phyloP scores from a whole-genome alignment of 2,888 invertebrate genomes.

The Melangyna quadrimaculata region DNA sequence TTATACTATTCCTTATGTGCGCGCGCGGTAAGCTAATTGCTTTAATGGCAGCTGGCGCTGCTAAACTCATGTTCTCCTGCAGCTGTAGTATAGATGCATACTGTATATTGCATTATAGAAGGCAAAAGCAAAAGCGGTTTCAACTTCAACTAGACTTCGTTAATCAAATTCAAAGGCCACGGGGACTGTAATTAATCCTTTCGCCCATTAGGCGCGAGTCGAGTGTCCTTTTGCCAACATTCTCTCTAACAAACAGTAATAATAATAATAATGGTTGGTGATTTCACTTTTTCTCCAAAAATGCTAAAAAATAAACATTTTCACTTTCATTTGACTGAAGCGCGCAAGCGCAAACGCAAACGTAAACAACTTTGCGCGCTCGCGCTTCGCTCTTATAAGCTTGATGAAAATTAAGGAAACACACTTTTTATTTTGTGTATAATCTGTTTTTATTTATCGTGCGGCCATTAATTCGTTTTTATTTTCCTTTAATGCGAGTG shows the following conservation, averaged over 20 bases:
- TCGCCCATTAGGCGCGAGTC: conserved; percentile 62
- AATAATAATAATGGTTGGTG: conserved; percentile 32
- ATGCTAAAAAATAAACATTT: conserved; percentile 26
- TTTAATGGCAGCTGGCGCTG: conserved; percentile 64
- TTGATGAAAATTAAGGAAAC: conserved; percentile 51
- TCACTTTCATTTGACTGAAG: conserved; percentile 54
- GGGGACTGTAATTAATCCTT: conserved; percentile 72
- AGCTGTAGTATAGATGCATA: no score
- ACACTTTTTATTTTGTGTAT: conserved; percentile 23
- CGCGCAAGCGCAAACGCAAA: background rate
- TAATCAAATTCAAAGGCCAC: conserved; percentile 72
- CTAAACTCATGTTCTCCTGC: conserved; percentile 58
- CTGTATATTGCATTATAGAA: no score
- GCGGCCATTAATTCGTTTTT: conserved; percentile 57
- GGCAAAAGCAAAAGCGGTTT: conserved; percentile 35
- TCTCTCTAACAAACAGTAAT: conserved; percentile 8
- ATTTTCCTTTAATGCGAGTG: background rate
- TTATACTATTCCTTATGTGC: conserved; percentile 58
- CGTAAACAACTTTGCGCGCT: background rate
- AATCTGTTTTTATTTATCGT: conserved; percentile 71
- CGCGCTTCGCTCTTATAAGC: conserved; percentile 6
- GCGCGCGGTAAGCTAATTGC: conserved; percentile 64
- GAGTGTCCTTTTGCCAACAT: conserved; percentile 68
- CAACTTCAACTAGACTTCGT: conserved; percentile 50
- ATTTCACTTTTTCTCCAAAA: conserved; percentile 65